These are phyloP conservation scores for Rhynchonycteris naso DNA, from an alignment of 2,797 vertebrate genomes.

Conservation along the genomic window DNA sequence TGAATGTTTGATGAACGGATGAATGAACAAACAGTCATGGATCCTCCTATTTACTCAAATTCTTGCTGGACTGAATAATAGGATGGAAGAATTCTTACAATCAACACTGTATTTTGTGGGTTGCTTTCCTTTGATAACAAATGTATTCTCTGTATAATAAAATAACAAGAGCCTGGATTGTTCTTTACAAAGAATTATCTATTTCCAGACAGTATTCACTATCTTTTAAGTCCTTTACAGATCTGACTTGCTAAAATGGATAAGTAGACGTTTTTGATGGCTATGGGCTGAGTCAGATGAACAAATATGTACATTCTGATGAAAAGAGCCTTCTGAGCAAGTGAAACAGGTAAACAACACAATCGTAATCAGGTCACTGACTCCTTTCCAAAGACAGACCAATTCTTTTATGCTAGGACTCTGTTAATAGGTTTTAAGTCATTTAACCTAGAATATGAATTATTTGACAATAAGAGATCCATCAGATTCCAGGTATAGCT, in stretches of 20 bases:
- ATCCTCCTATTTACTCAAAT: constrained; percentile 32
- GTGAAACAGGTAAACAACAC: not conserved
- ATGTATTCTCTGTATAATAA: constrained; percentile 25
- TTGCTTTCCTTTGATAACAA: constrained; percentile 39
- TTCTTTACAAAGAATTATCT: not conserved
- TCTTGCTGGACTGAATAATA: constrained; percentile 52
- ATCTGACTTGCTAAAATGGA: not conserved
- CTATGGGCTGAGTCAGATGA: not conserved
- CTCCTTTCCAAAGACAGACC: not conserved
- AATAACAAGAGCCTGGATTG: not conserved
- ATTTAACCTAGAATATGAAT: constrained; percentile 19
- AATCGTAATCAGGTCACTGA: not conserved
- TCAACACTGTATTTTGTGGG: not conserved
- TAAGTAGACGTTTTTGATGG: not conserved
- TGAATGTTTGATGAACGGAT: not conserved
- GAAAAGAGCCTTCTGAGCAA: not conserved
- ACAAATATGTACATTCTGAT: not conserved
- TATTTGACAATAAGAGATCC: constrained; percentile 13
- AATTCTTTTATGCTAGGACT: not conserved
- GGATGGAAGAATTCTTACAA: not conserved
- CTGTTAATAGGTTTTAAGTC: not conserved
- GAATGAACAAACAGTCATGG: constrained; percentile 25
- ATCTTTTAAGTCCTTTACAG: not conserved
- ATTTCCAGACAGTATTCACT: not conserved
- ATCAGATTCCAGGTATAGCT: not conserved